Base-by-base conservation (phyloP, 2,888 invertebrate genomes). In the Cremastinae sp. region DNA sequence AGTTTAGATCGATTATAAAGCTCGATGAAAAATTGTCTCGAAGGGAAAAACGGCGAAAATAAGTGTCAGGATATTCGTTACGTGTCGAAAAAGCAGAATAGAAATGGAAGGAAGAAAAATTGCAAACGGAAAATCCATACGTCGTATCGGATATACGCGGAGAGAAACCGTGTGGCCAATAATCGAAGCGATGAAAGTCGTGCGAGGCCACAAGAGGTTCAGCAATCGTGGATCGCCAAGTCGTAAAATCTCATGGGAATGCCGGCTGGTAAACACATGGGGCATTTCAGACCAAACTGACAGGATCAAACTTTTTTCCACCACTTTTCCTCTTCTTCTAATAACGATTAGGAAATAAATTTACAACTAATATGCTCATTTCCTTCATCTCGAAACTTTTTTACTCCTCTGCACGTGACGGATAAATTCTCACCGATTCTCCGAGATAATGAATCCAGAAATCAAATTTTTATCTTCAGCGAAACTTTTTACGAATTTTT, bases 171-270 rank as follows among this genome's bases (percentile, higher is more conserved):
- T 16, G 45, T 28, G 59, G 47, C 59, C 75, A 75, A 75, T 65
- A 75, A 70, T 59, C 75, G 65, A 56, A 66, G 55, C 56, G 69
- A 74, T 59, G 74, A 69, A 69, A 61, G 59, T 66, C 56, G 56
- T 45, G 64, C 51, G 53, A 59, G 58, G 70, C 45, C 39, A 56
- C 35, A 55, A 43, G 47, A 49, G 61, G 56, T 58, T 58, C 35
- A 66, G 35, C 35, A 66, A 71, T 56, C 65, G 70, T 47, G 59
- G 65, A 75, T 75, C 71, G 75, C 28, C 47, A 35, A 56, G 56
- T 62, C 71, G 71, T 75, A 71, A 75, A 75, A 75, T 75, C 71
- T 71, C 66, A 75, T 75, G 75, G 61, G 75, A 62, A 75, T 61
- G 37, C 70, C 53, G 61, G 35, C 18, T 35, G 61, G 41, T 41